These are phyloP conservation scores for Brachylomia viminalis DNA, from an alignment of 2,888 invertebrate species.

Conservation along the genomic window DNA sequence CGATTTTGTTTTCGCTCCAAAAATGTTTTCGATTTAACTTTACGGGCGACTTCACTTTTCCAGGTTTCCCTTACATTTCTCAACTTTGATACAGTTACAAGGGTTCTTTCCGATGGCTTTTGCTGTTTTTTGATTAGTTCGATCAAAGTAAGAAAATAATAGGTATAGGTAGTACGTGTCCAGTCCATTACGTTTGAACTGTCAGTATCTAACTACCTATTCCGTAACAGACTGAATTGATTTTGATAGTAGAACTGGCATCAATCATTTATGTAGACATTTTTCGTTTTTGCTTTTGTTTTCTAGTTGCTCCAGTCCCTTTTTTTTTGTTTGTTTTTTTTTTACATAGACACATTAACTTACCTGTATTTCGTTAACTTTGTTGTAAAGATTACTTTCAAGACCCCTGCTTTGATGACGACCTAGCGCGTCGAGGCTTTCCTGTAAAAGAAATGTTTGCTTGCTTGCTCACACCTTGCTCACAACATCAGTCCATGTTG, in stretches of 20 bases:
- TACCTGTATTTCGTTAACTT: conserved; percentile 96
- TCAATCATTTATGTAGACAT: background rate
- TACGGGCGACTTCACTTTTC: conserved; percentile 42
- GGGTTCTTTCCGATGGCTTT: conserved; percentile 14
- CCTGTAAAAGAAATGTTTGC: conserved; percentile 87
- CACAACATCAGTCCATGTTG: background rate
- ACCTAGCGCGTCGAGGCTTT: conserved; percentile 95
- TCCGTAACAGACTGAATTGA: background rate
- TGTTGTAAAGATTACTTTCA: conserved; percentile 96
- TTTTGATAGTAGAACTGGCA: background rate
- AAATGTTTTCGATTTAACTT: conserved; percentile 61
- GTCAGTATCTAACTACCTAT: background rate
- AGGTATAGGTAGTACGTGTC: background rate
- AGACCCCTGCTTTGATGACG: conserved; percentile 94
- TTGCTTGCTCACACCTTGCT: background rate
- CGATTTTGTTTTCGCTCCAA: conserved; percentile 65
- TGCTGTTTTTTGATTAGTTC: conserved; percentile 5
- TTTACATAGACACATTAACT: conserved; percentile 39
- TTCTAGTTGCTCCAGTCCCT: background rate
- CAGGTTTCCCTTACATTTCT: conserved; percentile 37
- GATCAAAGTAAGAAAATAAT: conserved; percentile 7
- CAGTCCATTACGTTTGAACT: background rate
- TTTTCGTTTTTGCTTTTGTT: background rate
- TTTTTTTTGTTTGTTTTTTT: background rate
- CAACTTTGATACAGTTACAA: conserved; percentile 42